Conservation (phyloP, 2,797 vertebrate genomes). For the Podarcis lilfordi region DNA sequence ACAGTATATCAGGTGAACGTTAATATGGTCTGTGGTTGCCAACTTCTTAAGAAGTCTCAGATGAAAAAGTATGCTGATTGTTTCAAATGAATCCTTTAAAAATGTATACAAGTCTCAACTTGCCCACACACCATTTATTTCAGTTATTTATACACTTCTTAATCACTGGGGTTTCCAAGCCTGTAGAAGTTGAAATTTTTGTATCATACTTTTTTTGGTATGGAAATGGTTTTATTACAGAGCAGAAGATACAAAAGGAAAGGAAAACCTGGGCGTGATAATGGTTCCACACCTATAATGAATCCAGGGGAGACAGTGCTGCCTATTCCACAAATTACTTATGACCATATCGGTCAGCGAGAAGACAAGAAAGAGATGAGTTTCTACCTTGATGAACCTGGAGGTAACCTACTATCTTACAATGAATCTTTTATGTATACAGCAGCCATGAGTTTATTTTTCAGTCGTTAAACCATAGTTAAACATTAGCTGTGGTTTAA, state of each 20-base stretch:
- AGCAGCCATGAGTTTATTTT: background rate
- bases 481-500: no score
- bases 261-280: slow-evolving; percentile 79
- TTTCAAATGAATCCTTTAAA: background rate
- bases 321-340: slow-evolving; percentile 88
- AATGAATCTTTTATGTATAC: background rate
- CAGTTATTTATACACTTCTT: background rate
- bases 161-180: no score
- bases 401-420: slow-evolving; percentile 56
- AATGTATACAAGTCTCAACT: background rate
- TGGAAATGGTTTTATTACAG: slow-evolving; percentile 69
- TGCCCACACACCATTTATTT: background rate
- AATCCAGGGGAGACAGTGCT: slow-evolving; percentile 75
- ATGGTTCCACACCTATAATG: slow-evolving; percentile 75
- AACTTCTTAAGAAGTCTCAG: background rate
- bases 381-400: slow-evolving; percentile 69
- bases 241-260: slow-evolving; percentile 83
- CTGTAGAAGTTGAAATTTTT: background rate
- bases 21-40: background rate
- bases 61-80: background rate
- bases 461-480: no score
- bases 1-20: background rate
- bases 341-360: slow-evolving; percentile 77
- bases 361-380: slow-evolving; percentile 82
- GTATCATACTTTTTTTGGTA: background rate